These are phyloP conservation scores for Telmatherina bonti DNA, from an alignment of 2,797 vertebrate species.

Conservation along the genomic window DNA sequence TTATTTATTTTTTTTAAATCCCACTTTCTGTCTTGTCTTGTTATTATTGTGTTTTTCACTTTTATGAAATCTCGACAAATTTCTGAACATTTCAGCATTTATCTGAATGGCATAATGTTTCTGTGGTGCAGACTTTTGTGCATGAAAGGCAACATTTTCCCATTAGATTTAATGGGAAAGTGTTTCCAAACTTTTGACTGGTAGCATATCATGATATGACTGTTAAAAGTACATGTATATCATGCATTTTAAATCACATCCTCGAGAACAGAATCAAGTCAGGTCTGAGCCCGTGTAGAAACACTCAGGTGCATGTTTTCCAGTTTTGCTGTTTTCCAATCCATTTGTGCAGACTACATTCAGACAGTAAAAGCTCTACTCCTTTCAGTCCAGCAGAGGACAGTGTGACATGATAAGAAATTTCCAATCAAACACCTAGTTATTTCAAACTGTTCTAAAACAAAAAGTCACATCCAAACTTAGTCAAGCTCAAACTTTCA, in stretches of 20 bases:
- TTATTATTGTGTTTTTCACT: slow-evolving; percentile 7
- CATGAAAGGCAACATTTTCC: slow-evolving; percentile 10
- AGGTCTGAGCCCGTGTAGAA: too few relatives aligned
- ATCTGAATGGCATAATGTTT: neutral
- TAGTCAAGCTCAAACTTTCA: neutral
- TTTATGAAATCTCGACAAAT: slow-evolving; percentile 30
- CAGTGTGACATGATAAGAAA: neutral
- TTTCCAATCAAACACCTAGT: neutral
- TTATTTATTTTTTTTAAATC: slow-evolving; percentile 24
- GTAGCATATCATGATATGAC: neutral
- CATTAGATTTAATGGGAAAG: too few relatives aligned
- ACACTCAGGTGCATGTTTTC: too few relatives aligned
- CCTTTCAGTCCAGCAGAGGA: slow-evolving; percentile 20
- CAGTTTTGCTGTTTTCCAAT: neutral
- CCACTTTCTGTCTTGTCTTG: slow-evolving; percentile 32
- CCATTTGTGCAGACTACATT: too few relatives aligned
- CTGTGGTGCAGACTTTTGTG: slow-evolving; percentile 1
- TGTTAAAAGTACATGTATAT: neutral
- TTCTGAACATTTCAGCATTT: slow-evolving; percentile 5
- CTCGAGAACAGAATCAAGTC: slow-evolving; percentile 41
- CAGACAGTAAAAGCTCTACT: neutral
- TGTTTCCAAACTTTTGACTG: too few relatives aligned
- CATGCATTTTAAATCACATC: neutral
- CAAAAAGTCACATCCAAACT: neutral
- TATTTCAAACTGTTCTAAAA: neutral